Evolutionary conservation across 2,113 vertebrate species (phyloP).

Genomic region (Tachuris rubrigastra): DNA sequence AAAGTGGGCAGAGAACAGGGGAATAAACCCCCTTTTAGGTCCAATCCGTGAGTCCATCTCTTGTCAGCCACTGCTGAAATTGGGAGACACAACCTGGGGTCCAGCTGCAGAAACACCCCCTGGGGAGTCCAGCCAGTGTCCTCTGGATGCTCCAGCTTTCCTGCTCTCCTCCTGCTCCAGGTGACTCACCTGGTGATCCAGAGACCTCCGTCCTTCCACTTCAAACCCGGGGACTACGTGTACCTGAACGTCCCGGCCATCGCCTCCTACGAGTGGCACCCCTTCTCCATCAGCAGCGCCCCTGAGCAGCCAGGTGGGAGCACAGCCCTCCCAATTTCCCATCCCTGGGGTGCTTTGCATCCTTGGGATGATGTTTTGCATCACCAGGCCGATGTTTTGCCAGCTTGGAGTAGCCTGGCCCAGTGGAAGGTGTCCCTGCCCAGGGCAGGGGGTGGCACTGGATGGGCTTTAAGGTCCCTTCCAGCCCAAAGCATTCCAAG

Average conservation of each 20-base stretch:
- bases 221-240: constrained; percentile 89
- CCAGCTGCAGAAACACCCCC: fast-evolving
- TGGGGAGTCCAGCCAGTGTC: fast-evolving
- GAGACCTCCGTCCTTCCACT: constrained; percentile 83
- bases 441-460: neutral
- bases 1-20: fast-evolving
- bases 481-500: fast-evolving
- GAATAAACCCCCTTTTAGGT: too few species aligned
- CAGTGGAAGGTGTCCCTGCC: fast-evolving
- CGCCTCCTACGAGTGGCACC: constrained; percentile 89
- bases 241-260: constrained; percentile 89
- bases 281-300: constrained; percentile 93
- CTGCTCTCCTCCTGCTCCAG: constrained; percentile 46
- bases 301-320: constrained; percentile 84
- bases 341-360: neutral
- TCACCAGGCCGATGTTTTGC: neutral
- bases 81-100: fast-evolving
- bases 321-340: neutral
- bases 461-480: neutral
- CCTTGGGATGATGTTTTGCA: neutral
- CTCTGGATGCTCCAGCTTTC: neutral
- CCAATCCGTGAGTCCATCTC: fast-evolving
- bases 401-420: fast-evolving
- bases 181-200: constrained; percentile 90
- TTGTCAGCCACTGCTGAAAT: fast-evolving